Percentiles rank a stretch among this genome's conserved stretches.
These are phyloP conservation scores for Toxotes jaculatrix DNA, from an alignment of 2,113 vertebrate genomes.

Conservation along the genomic window DNA sequence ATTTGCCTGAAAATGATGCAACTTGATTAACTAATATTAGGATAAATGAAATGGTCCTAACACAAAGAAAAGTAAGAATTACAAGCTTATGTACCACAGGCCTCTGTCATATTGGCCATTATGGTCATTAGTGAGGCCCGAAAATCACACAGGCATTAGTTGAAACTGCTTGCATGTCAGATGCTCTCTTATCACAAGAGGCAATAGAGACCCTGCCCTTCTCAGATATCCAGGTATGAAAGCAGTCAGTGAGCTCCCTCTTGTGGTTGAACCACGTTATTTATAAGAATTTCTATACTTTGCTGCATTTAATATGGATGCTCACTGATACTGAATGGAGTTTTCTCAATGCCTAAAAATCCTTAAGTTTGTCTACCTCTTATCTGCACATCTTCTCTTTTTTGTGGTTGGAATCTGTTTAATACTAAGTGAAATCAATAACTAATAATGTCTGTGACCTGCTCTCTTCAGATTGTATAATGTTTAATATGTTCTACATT, in stretches of 20 bases:
- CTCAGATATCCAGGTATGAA: background rate
- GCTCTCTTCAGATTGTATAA: background rate
- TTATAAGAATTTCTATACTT: background rate
- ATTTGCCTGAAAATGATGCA: background rate
- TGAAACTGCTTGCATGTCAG: slow-evolving; percentile 37
- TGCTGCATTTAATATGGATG: background rate
- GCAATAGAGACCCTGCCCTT: background rate
- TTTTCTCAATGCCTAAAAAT: background rate
- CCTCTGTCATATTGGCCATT: slow-evolving; percentile 17
- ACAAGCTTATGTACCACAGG: slow-evolving; percentile 12
- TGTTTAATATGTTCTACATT: background rate
- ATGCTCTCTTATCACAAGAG: background rate
- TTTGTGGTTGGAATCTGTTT: background rate
- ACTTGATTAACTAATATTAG: background rate
- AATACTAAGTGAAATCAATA: background rate
- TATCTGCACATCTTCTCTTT: background rate
- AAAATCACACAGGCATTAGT: slow-evolving; percentile 21
- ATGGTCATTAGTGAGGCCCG: slow-evolving; percentile 36
- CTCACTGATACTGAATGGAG: background rate
- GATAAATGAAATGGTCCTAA: background rate
- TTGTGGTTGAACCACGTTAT: slow-evolving; percentile 56
- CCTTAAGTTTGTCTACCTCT: background rate
- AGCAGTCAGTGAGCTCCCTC: slow-evolving; percentile 68
- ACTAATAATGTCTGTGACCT: background rate
- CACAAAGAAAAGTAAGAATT: background rate